Evolutionary conservation across 2,888 invertebrate species (phyloP), one percentile per base, ranked within the genome.

Genomic region (Xanthia icteritia): DNA sequence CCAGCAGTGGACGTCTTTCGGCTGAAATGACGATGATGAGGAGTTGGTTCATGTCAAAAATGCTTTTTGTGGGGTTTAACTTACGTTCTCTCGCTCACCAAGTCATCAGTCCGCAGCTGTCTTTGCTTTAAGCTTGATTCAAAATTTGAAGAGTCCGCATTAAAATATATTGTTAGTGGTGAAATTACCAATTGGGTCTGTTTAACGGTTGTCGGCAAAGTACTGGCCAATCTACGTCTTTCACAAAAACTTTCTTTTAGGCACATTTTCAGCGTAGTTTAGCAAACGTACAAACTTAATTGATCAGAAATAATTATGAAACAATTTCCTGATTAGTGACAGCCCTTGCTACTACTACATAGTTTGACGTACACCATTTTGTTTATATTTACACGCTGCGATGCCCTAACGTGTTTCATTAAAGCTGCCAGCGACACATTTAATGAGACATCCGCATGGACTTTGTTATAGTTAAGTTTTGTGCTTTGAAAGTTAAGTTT

Each of bases 321-420:
- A 66, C 2, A 8, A 48, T 31, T 31, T 48, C 45, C 6, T 45
- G 45, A 20, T 20, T 11, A n/a, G 6, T 36, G 83, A 2, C 72
- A 76, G 9, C 84, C 84, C 76, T 83, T 58, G 5, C 0, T n/a
- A 0, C 9, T 31, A 42, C 54, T 17, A 56, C 45, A 20, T 54
- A 68, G 36, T 77, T 68, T 81, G 81, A 71, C 39, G 31, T 45
- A 81, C 76, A 69, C 68, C 27, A 80, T 76, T 76, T 31, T 71
- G 76, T 84, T 76, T 79, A 80, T 81, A 81, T 76, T 82, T 70
- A 79, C 69, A 73, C 72, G 61, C 66, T 48, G 72, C 65, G 45
- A 56, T 71, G 67, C 60, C 63, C 58, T 67, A 73, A 83, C 80
- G 65, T 60, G 72, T 83, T 83, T 83, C 71, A 83, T 83, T 80